Conservation (phyloP, 1,140 invertebrate genomes). For the Microvelia longipes region DNA sequence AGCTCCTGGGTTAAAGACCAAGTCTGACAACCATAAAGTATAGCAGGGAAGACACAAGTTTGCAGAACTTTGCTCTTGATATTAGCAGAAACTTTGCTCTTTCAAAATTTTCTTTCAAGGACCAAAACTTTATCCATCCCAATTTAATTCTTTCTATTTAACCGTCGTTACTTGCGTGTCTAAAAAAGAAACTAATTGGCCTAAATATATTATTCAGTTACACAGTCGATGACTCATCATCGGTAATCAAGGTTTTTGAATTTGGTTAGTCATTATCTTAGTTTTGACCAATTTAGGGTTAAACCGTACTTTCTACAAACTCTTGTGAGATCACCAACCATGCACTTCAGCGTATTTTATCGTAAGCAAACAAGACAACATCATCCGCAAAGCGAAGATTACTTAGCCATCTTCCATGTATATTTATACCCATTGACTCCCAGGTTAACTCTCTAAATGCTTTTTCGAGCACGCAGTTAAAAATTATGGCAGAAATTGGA, state of each 20-base stretch:
- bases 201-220: constrained; percentile 1
- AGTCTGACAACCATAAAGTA: constrained; percentile 1
- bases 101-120: background rate
- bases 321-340: constrained; percentile 6
- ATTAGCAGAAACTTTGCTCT: background rate
- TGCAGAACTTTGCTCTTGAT: background rate
- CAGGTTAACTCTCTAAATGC: constrained; percentile 20
- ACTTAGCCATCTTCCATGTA: constrained; percentile 14
- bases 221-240: constrained; percentile 8
- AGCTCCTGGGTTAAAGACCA: background rate
- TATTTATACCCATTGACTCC: constrained; percentile 19
- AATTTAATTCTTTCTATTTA: constrained; percentile 8
- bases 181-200: constrained; percentile 1
- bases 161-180: constrained; percentile 1
- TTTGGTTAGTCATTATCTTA: constrained; percentile 10
- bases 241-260: background rate
- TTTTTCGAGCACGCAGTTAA: constrained; percentile 15
- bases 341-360: constrained; percentile 2
- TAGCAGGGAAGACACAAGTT: background rate
- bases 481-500: constrained; percentile 18
- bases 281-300: constrained; percentile 10
- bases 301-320: constrained; percentile 8
- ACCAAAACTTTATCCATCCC: constrained; percentile 10
- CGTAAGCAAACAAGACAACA: constrained; percentile 20
- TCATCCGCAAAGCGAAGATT: constrained; percentile 28